A percentile compares a stretch with the other conserved stretches of the same genome.
Evolutionary conservation across 2,888 invertebrate genomes (phyloP).

Genomic region (Apeira syringaria): DNA sequence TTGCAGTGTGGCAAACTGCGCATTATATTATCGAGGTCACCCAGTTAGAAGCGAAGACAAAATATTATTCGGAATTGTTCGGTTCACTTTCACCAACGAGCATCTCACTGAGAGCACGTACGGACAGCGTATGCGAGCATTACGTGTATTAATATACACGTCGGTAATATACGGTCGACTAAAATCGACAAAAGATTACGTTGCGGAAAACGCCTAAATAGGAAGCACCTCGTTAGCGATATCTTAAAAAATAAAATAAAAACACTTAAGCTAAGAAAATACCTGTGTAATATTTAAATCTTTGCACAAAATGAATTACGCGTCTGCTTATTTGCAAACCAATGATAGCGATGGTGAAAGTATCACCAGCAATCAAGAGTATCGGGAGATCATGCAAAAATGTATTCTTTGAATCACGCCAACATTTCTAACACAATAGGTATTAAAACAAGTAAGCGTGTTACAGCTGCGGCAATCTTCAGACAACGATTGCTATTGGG

Average conservation of each 20-base stretch:
- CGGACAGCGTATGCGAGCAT: too few species aligned
- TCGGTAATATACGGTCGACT: too few species aligned
- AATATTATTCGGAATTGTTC: constrained; percentile 39
- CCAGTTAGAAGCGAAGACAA: constrained; percentile 36
- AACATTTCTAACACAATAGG: constrained; percentile 4
- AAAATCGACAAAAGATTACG: too few species aligned
- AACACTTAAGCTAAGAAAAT: too few species aligned
- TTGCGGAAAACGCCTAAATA: too few species aligned
- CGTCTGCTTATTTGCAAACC: too few species aligned
- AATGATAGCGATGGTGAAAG: constrained; percentile 16
- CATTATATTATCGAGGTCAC: constrained; percentile 47
- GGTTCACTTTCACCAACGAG: constrained; percentile 48
- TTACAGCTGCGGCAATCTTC: constrained; percentile 4
- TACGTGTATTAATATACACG: too few species aligned
- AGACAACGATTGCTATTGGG: constrained; percentile 10
- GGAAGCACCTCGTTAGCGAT: too few species aligned
- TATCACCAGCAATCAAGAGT: background rate
- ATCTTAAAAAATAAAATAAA: too few species aligned
- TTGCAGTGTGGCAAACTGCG: constrained; percentile 35
- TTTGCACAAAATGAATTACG: too few species aligned
- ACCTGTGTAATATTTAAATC: too few species aligned
- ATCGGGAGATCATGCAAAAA: background rate
- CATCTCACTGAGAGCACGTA: constrained; percentile 34
- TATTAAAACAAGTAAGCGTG: constrained; percentile 6
- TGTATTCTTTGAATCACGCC: constrained; percentile 1